These are phyloP conservation scores for Coelopa frigida DNA, from an alignment of 1,140 invertebrate genomes.

Conservation along the genomic window DNA sequence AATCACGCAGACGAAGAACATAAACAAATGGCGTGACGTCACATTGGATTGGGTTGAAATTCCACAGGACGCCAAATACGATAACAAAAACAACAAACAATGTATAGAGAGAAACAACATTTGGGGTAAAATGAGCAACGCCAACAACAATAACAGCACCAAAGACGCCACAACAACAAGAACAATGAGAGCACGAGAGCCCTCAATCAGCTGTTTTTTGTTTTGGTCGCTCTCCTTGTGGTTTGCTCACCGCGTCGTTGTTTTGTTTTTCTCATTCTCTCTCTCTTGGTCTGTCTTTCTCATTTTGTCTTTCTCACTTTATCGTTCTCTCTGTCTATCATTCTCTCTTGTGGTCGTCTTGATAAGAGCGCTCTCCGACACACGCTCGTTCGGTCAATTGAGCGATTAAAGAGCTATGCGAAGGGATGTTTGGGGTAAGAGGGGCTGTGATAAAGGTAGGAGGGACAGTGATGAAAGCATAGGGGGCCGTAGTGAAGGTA, in stretches of 20 bases:
- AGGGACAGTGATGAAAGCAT: too few relatives aligned
- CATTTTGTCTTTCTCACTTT: neutral
- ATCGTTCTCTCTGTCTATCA: neutral
- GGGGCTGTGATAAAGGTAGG: too few relatives aligned
- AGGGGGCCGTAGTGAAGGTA: too few relatives aligned
- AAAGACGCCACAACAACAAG: neutral
- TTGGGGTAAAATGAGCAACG: neutral
- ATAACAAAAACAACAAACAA: neutral
- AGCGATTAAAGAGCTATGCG: neutral
- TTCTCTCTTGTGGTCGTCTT: neutral
- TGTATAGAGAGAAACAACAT: neutral
- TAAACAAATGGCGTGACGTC: neutral
- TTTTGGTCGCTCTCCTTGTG: neutral
- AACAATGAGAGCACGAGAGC: neutral
- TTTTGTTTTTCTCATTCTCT: too few relatives aligned
- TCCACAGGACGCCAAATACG: neutral
- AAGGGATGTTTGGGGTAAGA: too few relatives aligned
- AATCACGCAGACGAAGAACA: too few relatives aligned
- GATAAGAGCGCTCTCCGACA: neutral
- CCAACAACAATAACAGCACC: conserved; percentile 1
- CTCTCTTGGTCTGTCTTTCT: too few relatives aligned
- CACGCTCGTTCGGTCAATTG: neutral
- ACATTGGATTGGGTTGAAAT: neutral
- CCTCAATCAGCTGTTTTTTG: conserved; percentile 7
- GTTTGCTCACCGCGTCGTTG: neutral